Base-by-base conservation (phyloP, 2,888 invertebrate species). In the Leptopilina myrica region DNA sequence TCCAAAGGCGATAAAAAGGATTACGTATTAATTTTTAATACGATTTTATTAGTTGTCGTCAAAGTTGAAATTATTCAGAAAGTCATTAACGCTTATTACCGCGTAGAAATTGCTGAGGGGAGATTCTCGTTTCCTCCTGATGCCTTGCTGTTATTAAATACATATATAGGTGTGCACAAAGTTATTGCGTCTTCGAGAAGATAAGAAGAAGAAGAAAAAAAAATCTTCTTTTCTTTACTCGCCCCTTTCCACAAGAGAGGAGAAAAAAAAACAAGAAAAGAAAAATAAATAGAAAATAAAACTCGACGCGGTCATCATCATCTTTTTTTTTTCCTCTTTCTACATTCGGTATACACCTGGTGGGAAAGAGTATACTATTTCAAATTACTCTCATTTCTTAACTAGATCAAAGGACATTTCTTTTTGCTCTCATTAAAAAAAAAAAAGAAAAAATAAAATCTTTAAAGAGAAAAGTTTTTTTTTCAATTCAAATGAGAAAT, bases 11-110 rank as follows among this genome's bases (percentile, higher is more conserved):
- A 40, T 26, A 56, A 56, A 73, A 5, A 33, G 73, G 49, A 12
- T 49, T 7, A n/a, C 33, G 33, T 40, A 73, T 73, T 4, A 56
- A 73, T 8, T 73, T 40, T 56, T 11, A 56, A 56, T 73, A 11
- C 15, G 66, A 15, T n/a, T 66, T 66, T 66, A 66, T 26, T 33
- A n/a, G 14, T 33, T 12, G 43, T 62, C 59, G 56, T 75, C 43
- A 76, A 76, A 43, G 12, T 49, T 40, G 43, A 20, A 62, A 76
- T 76, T 62, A 64, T 76, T 64, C 14, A 5, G 64, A 64, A 64
- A 64, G 20, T 62, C 15, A 64, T 76, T 49, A 76, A 20, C 59
- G 56, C 26, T 73, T n/a, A 73, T 73, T 56, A 73, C 73, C 33
- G 33, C 33, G 73, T 14, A 56, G 73, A 73, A 73, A 73, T 73